Conservation (phyloP, 1,140 invertebrate genomes). For the Bombus soroeensis region DNA sequence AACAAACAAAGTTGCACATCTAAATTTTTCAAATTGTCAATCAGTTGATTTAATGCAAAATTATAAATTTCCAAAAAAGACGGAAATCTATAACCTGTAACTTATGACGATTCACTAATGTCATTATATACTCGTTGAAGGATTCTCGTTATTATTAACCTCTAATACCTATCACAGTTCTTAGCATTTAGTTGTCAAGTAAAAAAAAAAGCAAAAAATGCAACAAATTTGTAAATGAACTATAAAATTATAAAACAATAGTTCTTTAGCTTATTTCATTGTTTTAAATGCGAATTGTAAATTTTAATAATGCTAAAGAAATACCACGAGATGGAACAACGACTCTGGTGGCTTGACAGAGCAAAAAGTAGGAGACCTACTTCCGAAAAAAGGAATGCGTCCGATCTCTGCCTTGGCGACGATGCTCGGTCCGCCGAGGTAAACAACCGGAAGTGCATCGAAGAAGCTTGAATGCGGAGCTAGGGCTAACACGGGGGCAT, state of each 20-base stretch:
- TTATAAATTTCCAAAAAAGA: neutral
- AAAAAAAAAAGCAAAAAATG: no score
- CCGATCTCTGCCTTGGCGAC: slow-evolving; percentile 93
- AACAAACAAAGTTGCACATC: no score
- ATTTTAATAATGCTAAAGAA: neutral
- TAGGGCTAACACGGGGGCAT: slow-evolving; percentile 93
- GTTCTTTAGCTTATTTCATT: neutral
- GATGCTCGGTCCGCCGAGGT: slow-evolving; percentile 91
- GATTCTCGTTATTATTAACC: no score
- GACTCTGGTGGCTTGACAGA: slow-evolving; percentile 23
- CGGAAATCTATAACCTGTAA: neutral
- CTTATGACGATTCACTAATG: neutral
- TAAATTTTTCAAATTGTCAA: neutral
- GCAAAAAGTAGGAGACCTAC: slow-evolving; percentile 84
- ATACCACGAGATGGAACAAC: slow-evolving; percentile 1
- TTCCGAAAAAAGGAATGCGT: slow-evolving; percentile 93
- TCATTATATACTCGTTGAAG: neutral
- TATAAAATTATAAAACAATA: neutral
- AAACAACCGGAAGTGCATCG: slow-evolving; percentile 92
- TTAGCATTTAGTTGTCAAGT: no score
- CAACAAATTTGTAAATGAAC: no score
- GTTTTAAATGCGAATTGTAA: neutral
- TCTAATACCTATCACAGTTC: no score
- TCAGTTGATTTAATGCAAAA: neutral
- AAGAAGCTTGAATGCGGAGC: slow-evolving; percentile 96